Conservation (phyloP, 2,888 invertebrate genomes). For the Drosophila anomalipes region DNA sequence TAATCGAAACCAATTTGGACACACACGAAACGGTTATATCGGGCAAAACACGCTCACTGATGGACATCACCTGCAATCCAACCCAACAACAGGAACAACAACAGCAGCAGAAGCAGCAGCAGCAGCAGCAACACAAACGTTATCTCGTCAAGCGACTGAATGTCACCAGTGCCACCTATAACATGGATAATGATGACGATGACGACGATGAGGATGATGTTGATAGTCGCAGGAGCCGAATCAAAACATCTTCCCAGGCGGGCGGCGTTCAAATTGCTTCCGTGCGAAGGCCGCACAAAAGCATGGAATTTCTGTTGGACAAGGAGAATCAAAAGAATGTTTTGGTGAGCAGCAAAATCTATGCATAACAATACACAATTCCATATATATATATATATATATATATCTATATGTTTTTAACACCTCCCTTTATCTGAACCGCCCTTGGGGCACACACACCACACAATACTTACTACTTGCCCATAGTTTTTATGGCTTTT, state of each 20-base stretch:
- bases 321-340: conserved; percentile 95
- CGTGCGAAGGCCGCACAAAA: conserved; percentile 90
- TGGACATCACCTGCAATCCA: conserved; percentile 87
- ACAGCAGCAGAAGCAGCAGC: conserved; percentile 29
- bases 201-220: conserved; percentile 58
- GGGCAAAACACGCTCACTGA: conserved; percentile 89
- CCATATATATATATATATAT: not conserved
- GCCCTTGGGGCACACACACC: conserved; percentile 13
- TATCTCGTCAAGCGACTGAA: conserved; percentile 75
- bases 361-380: conserved; percentile 10
- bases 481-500: conserved; percentile 64
- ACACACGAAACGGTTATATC: conserved; percentile 89
- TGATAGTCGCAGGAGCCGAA: conserved; percentile 78
- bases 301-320: conserved; percentile 97
- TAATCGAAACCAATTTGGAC: conserved; percentile 96
- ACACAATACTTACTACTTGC: conserved; percentile 36
- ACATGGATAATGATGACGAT: conserved; percentile 51
- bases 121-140: conserved; percentile 51
- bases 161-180: conserved; percentile 64
- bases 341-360: conserved; percentile 88
- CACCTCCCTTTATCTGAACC: not conserved
- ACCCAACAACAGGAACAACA: conserved; percentile 49
- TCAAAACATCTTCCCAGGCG: conserved; percentile 69
- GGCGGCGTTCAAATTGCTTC: conserved; percentile 82
- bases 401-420: not conserved